Conservation (phyloP, 2,888 invertebrate species). For the Eupeodes luniger region DNA sequence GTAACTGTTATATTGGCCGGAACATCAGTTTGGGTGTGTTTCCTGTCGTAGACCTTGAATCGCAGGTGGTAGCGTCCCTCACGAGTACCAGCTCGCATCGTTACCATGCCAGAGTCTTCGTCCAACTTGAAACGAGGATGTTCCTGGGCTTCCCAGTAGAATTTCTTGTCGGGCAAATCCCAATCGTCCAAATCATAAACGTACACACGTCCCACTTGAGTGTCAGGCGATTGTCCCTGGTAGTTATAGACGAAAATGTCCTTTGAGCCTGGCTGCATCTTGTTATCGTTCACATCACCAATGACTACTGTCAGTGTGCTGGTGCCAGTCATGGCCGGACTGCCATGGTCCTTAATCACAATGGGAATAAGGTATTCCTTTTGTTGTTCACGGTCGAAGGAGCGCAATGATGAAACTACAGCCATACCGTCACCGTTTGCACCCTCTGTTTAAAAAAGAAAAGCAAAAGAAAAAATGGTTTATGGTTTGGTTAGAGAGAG, state of each 20-base stretch:
- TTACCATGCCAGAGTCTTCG: slow-evolving; percentile 97
- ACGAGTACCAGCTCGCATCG: slow-evolving; percentile 96
- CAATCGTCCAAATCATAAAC: slow-evolving; percentile 99
- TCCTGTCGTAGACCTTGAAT: slow-evolving; percentile 96
- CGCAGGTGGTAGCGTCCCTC: slow-evolving; percentile 93
- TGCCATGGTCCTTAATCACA: slow-evolving; percentile 98
- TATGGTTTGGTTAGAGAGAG: not conserved
- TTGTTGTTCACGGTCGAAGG: slow-evolving; percentile 97
- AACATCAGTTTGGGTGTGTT: slow-evolving; percentile 97
- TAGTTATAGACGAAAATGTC: slow-evolving; percentile 99
- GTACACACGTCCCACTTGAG: slow-evolving; percentile 97
- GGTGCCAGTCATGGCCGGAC: slow-evolving; percentile 98
- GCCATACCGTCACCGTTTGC: slow-evolving; percentile 99
- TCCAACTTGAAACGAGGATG: slow-evolving; percentile 95
- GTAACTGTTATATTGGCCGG: slow-evolving; percentile 98
- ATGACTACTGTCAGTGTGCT: slow-evolving; percentile 98
- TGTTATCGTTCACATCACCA: slow-evolving; percentile 99
- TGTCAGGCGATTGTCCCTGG: slow-evolving; percentile 94
- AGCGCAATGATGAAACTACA: slow-evolving; percentile 95
- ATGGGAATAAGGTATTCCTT: slow-evolving; percentile 99
- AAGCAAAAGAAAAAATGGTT: not conserved
- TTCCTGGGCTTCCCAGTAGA: slow-evolving; percentile 95
- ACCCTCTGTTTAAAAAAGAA: slow-evolving; percentile 88
- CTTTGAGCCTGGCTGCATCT: slow-evolving; percentile 99
- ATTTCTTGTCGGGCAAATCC: slow-evolving; percentile 99